These are phyloP conservation scores for Glaucomys volans DNA, from an alignment of 2,113 vertebrate genomes.

Conservation along the genomic window DNA sequence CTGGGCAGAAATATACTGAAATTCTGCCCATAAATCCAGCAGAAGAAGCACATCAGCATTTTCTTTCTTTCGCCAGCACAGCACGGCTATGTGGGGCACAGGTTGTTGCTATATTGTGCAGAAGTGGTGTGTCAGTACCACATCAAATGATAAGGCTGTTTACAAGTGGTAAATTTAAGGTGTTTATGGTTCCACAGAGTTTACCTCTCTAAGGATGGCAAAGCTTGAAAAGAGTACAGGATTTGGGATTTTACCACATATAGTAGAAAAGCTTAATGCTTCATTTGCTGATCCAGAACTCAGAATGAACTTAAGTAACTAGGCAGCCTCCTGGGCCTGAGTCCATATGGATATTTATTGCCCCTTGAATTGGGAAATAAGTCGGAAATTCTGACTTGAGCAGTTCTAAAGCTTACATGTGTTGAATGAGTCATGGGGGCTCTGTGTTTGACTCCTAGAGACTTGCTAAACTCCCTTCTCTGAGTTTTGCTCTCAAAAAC, in stretches of 20 bases:
- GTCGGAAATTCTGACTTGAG: slow-evolving; percentile 4
- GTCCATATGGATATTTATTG: background rate
- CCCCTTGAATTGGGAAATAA: background rate
- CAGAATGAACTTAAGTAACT: slow-evolving; percentile 16
- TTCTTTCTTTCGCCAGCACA: slow-evolving; percentile 11
- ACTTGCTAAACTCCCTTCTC: background rate
- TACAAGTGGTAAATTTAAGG: slow-evolving; percentile 57
- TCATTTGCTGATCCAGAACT: slow-evolving; percentile 61
- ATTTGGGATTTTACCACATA: background rate
- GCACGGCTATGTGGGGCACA: background rate
- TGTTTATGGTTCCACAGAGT: slow-evolving; percentile 56
- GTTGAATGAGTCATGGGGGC: background rate
- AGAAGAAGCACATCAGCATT: slow-evolving; percentile 6
- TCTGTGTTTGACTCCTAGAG: background rate
- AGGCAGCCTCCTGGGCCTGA: background rate
- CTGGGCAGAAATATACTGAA: slow-evolving; percentile 43
- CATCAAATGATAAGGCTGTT: slow-evolving; percentile 20
- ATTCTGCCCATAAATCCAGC: slow-evolving; percentile 17
- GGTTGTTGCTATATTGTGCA: background rate
- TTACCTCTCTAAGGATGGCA: slow-evolving; percentile 54
- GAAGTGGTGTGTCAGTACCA: slow-evolving; percentile 42
- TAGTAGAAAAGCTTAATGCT: slow-evolving; percentile 41
- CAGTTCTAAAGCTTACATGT: background rate
- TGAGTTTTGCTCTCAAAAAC: background rate
- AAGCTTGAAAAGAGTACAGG: slow-evolving; percentile 64